Base-by-base conservation (phyloP, 2,113 vertebrate species). In the Zapornia atra region DNA sequence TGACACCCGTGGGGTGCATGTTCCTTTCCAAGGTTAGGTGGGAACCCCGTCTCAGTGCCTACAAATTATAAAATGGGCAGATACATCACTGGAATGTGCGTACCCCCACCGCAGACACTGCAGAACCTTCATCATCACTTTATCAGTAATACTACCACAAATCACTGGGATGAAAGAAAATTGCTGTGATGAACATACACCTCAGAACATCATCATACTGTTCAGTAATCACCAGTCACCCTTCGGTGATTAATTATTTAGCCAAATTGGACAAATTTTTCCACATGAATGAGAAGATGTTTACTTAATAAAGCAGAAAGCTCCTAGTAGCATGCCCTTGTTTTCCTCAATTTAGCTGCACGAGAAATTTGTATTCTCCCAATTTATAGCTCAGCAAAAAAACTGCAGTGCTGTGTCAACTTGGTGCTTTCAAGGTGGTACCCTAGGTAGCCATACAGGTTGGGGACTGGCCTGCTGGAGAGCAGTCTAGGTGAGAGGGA, bases 351-450 rank as follows among this genome's bases (percentile, higher is more conserved):
- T 95, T 97, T 89, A 97, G 78, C 71, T 16, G 68, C 57, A 38
- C 1, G 2, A 90, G 94, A 88, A 71, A n/a, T 94, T 90, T 76
- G 69, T 83, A 86, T 66, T 77, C 75, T 89, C 44, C 72, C 71
- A 88, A 94, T 96, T 86, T 95, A 80, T 81, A 68, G 57, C 91
- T 97, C 83, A 88, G 90, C 40, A 70, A 82, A 96, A 94, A 91
- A 17, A 28, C 54, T 72, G 50, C 24, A 11, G 72, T 12, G 34
- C 85, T 77, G 34, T 73, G 46, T 91, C 83, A 83, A 40, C 93
- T 87, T 56, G 54, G 92, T 94, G 81, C 68, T 79, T 94, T 83
- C 90, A 88, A 94, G 91, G 94, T 46, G 44, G 44, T 46, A 46
- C 44, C 44, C 44, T 17, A 46, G 44, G 44, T 46, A 46, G 15